phyloP scores from a whole-genome alignment of 2,888 invertebrate genomes.

The Gibbula magus region DNA sequence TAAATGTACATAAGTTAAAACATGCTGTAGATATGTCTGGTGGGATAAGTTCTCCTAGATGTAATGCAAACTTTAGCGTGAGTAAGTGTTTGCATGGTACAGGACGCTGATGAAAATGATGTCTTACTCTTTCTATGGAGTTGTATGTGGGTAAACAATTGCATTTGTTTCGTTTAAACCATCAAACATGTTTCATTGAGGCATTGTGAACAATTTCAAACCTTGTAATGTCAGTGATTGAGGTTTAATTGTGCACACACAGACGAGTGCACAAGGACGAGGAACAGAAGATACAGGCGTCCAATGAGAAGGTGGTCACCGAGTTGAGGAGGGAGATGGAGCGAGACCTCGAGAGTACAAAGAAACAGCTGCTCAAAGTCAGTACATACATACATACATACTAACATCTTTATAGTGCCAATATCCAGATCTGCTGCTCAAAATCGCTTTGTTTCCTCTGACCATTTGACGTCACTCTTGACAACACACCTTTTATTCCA shows the following conservation, averaged over 20 bases:
- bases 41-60: too few relatives aligned
- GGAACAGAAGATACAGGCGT: constrained; percentile 53
- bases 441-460: neutral
- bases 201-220: too few relatives aligned
- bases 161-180: neutral
- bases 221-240: too few relatives aligned
- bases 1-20: too few relatives aligned
- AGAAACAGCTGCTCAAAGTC: constrained; percentile 68
- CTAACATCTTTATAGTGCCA: too few relatives aligned
- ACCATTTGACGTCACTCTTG: too few relatives aligned
- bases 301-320: constrained; percentile 59
- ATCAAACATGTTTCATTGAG: too few relatives aligned
- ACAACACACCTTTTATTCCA: too few relatives aligned
- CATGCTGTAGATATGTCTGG: too few relatives aligned
- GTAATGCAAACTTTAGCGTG: too few relatives aligned
- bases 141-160: neutral
- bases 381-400: neutral
- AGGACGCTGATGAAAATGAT: too few relatives aligned
- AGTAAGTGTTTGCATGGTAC: too few relatives aligned
- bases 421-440: neutral
- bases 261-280: constrained; percentile 51
- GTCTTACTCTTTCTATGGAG: neutral
- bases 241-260: constrained; percentile 41
- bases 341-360: constrained; percentile 65
- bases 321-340: constrained; percentile 60